Percentiles rank a stretch among this genome's conserved stretches.
phyloP scores from a whole-genome alignment of 2,113 vertebrate genomes.

The Tapirus terrestris region DNA sequence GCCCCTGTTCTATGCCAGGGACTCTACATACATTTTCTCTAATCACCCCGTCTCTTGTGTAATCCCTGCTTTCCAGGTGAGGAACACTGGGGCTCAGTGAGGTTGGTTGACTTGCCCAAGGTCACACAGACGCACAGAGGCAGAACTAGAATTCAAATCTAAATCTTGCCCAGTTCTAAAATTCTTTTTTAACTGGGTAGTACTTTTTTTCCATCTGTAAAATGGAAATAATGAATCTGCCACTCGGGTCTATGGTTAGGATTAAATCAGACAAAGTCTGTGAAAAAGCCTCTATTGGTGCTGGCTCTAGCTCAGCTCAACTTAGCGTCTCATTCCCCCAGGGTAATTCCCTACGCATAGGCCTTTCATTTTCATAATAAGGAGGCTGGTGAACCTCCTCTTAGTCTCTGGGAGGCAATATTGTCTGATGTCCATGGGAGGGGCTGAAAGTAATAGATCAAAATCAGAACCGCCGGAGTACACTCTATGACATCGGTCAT shows the following conservation, averaged over 20 bases:
- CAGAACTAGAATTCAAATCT: constrained; percentile 7
- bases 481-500: no score
- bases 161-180: neutral
- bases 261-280: constrained; percentile 32
- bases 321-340: neutral
- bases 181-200: neutral
- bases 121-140: neutral
- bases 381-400: neutral
- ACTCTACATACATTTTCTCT: neutral
- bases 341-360: neutral
- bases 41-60: neutral
- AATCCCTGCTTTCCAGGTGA: neutral
- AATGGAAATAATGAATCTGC: neutral
- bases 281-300: neutral
- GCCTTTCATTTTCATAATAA: constrained; percentile 54
- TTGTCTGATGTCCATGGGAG: neutral
- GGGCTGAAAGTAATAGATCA: neutral
- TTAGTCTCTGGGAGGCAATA: neutral
- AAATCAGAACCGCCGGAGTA: neutral
- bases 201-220: neutral
- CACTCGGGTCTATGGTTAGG: neutral
- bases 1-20: neutral
- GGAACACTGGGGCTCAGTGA: neutral
- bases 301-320: neutral
- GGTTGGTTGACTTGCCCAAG: neutral